phyloP scores from a whole-genome alignment of 2,888 invertebrate genomes.

The Phalangium opilio region DNA sequence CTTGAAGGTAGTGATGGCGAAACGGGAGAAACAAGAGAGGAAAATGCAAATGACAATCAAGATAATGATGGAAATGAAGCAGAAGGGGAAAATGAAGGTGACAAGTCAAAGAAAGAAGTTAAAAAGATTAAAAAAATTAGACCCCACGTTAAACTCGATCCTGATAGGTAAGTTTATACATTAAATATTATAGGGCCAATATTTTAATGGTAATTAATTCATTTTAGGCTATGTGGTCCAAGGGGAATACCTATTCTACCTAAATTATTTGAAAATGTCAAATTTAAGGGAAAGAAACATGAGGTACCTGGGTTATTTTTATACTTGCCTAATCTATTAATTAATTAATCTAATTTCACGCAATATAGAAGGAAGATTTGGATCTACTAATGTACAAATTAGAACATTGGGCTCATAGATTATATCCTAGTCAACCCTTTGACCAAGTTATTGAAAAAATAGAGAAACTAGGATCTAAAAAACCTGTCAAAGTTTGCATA shows the following conservation, averaged over 20 bases:
- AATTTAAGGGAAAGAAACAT: conserved; percentile 63
- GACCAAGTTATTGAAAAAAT: conserved; percentile 63
- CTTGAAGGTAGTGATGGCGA: no score
- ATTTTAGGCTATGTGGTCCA: conserved; percentile 47
- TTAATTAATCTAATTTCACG: no score
- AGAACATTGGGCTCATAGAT: conserved; percentile 84
- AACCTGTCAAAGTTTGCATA: conserved; percentile 49
- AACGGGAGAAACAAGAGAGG: no score
- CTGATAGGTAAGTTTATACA: no score
- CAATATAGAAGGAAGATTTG: conserved; percentile 53
- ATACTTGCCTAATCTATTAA: neutral
- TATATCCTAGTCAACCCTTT: conserved; percentile 78
- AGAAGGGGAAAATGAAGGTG: no score
- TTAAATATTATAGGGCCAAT: no score
- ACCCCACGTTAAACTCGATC: no score
- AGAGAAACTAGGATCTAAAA: conserved; percentile 69
- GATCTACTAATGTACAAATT: conserved; percentile 59
- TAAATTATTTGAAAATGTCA: conserved; percentile 60
- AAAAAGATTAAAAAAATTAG: no score
- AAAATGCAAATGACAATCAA: no score
- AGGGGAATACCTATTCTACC: conserved; percentile 67
- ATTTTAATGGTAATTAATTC: conserved; percentile 4
- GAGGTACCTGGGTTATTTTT: conserved; percentile 29
- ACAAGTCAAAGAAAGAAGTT: no score
- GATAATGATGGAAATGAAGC: no score